A percentile compares a stretch with the other conserved stretches of the same genome.
Evolutionary conservation across 2,113 vertebrate genomes (phyloP).

Genomic region (Forbesichthys agassizii): DNA sequence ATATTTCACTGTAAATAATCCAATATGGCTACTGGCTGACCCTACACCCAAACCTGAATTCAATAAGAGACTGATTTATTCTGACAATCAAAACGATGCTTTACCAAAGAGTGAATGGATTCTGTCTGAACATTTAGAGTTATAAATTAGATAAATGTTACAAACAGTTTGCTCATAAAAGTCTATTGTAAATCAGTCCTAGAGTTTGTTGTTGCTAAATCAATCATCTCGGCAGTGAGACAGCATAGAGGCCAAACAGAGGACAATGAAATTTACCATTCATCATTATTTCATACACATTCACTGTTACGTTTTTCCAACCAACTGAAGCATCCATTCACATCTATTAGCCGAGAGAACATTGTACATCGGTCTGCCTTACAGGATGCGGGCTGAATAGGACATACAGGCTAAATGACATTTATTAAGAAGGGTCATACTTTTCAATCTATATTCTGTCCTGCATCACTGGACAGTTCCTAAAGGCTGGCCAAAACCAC

Average conservation of each 20-base stretch:
- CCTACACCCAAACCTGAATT: too few species aligned
- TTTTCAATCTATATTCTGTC: constrained; percentile 59
- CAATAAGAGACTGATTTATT: not conserved
- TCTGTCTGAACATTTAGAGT: not conserved
- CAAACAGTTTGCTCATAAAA: constrained; percentile 2
- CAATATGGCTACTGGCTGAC: too few species aligned
- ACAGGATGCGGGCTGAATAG: constrained; percentile 54
- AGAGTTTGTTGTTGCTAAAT: not conserved
- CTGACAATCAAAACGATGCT: not conserved
- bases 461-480: constrained; percentile 49
- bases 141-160: not conserved
- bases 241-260: not conserved
- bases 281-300: not conserved
- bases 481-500: constrained; percentile 58
- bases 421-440: constrained; percentile 67
- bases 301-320: not conserved
- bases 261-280: not conserved
- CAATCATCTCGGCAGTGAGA: not conserved
- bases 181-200: not conserved
- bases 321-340: constrained; percentile 19
- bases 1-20: too few species aligned
- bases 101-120: not conserved
- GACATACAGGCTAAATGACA: constrained; percentile 55
- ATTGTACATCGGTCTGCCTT: constrained; percentile 24
- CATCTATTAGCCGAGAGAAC: not conserved